Evolutionary conservation across 2,888 invertebrate genomes (phyloP).

Genomic region (Leucania comma): DNA sequence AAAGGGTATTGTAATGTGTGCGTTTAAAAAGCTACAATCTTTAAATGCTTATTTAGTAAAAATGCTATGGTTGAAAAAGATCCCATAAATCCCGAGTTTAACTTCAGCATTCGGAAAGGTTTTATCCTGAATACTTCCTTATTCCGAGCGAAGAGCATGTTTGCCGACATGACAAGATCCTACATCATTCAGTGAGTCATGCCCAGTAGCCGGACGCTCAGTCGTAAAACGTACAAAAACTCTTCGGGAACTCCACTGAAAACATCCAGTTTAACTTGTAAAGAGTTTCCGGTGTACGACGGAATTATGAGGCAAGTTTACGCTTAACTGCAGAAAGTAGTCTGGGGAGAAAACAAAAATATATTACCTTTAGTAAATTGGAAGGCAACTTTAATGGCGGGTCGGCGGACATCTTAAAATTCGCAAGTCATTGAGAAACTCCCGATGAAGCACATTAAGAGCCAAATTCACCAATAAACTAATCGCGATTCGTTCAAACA

Average conservation of each 20-base stretch:
- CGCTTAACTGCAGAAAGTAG: slow-evolving; percentile 69
- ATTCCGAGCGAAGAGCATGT: slow-evolving; percentile 29
- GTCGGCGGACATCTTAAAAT: slow-evolving; percentile 52
- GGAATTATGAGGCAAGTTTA: slow-evolving; percentile 85
- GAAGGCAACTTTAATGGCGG: slow-evolving; percentile 51
- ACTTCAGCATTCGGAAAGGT: slow-evolving; percentile 33
- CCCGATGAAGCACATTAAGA: slow-evolving; percentile 14
- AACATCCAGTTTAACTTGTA: slow-evolving; percentile 81
- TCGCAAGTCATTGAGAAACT: slow-evolving; percentile 45
- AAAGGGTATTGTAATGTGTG: background rate
- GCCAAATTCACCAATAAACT: no score
- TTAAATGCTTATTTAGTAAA: background rate
- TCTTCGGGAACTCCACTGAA: slow-evolving; percentile 73
- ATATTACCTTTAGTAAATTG: slow-evolving; percentile 65
- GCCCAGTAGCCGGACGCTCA: slow-evolving; percentile 51
- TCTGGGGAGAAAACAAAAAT: slow-evolving; percentile 72
- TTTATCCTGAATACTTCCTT: slow-evolving; percentile 43
- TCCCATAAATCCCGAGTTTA: slow-evolving; percentile 8
- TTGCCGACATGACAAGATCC: slow-evolving; percentile 51
- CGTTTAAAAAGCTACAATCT: background rate
- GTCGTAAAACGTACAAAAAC: slow-evolving; percentile 79
- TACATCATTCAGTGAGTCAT: slow-evolving; percentile 64
- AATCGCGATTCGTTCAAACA: no score
- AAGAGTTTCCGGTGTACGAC: slow-evolving; percentile 79
- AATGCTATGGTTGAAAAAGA: background rate